Evolutionary conservation across 2,797 vertebrate species (phyloP), one percentile per base, ranked within the genome.

Genomic region (Hippopotamyrus pictus): DNA sequence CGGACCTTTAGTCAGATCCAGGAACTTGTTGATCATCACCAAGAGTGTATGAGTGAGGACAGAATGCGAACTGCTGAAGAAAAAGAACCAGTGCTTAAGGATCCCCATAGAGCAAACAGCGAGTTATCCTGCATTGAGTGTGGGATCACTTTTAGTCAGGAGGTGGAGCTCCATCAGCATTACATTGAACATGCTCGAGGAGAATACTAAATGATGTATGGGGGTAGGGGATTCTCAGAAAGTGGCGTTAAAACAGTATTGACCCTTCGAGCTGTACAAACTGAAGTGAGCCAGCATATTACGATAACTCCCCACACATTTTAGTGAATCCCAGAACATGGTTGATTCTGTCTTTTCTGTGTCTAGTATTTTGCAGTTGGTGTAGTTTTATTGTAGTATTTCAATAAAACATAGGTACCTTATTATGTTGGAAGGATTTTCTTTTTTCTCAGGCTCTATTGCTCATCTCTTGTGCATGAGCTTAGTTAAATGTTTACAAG

Each of bases 1-100:
- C 91, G 92, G 91, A 93, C 93, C 33, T 96, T 95, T 92, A 91
- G 91, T 76, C 93, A 94, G 87, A 93, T 95, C 25, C 92, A 92
- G 91, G 94, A 95, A 82, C 95, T 96, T 6, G 95, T 95, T 0
- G 93, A 94, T 59, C 95, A 96, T 90, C 94, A 95, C 91, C 95
- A 96, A 93, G 94, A 95, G 89, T 96, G 95, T 92, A 89, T 93
- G 9, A 82, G 93, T 54, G 92, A 92, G 87, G 82, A 91, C 85
- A 90, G 85, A 91, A 90, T 89, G 86, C 90, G 41, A 86, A 51
- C 19, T 50, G 53, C 51, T 25, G 65, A 19, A 73, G 53, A 57
- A 2, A 92, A 57, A 51, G 90, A 91, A 3, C 82, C 89, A 22
- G 84, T 90, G 5, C 90, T 92, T 88, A 90, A 90, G 59, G 82